Conservation (phyloP, 1,140 invertebrate genomes). For the Parapsyche elsis region DNA sequence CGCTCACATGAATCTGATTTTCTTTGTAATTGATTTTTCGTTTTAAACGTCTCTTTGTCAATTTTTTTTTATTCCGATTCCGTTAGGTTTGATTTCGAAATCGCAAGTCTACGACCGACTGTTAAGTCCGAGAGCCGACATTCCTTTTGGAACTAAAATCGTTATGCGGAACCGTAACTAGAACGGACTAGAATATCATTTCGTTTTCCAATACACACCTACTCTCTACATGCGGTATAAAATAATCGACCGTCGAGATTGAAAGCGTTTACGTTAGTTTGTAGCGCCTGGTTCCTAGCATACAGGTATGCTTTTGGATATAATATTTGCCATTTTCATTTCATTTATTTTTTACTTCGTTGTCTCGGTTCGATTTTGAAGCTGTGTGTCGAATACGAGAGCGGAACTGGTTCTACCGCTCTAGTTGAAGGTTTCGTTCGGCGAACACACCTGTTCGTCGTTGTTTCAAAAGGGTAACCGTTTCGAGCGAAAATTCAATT, state of each 20-base stretch:
- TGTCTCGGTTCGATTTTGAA: background rate
- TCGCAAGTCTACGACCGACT: background rate
- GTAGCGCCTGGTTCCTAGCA: background rate
- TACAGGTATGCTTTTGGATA: background rate
- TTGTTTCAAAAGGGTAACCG: too few species aligned
- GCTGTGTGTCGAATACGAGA: background rate
- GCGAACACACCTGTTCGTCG: too few species aligned
- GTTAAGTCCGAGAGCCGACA: background rate
- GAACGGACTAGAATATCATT: conserved; percentile 7
- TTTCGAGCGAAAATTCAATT: background rate
- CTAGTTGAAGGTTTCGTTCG: background rate
- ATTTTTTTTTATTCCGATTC: background rate
- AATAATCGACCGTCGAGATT: background rate
- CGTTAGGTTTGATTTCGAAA: conserved; percentile 9
- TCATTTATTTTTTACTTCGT: background rate
- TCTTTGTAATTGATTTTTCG: background rate
- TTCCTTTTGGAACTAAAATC: conserved; percentile 24
- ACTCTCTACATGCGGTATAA: background rate
- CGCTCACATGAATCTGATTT: background rate
- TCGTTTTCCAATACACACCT: background rate
- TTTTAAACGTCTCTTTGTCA: background rate
- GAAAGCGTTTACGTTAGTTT: background rate
- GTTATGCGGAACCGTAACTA: conserved; percentile 18
- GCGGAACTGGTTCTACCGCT: background rate
- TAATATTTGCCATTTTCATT: background rate